Evolutionary conservation across 92 coral and sea anemone species (phyloP).

Genomic region (Phenganax subtilis): DNA sequence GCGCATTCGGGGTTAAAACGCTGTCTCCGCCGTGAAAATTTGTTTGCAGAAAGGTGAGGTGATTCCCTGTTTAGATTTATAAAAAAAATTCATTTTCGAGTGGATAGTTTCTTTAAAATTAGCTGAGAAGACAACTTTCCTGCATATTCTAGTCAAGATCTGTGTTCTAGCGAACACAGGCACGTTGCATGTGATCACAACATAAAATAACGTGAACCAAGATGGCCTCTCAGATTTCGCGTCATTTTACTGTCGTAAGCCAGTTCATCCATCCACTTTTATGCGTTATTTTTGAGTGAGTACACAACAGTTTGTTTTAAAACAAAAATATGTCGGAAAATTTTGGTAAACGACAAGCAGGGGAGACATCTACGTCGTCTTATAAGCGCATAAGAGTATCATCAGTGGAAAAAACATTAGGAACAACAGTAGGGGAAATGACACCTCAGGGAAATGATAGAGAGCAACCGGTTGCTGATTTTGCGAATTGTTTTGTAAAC

Average conservation of each 20-base stretch:
- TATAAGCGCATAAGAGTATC: not conserved
- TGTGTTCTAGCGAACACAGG: not conserved
- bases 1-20: not conserved
- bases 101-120: not conserved
- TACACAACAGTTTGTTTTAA: not conserved
- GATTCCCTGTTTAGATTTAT: not conserved
- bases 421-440: not conserved
- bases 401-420: not conserved
- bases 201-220: not conserved
- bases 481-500: not conserved
- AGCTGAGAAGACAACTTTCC: not conserved
- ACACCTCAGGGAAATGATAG: not conserved
- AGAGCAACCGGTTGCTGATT: conserved; percentile 1
- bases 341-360: conserved; percentile 3
- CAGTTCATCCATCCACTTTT: not conserved
- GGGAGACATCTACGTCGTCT: not conserved
- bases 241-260: not conserved
- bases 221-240: conserved; percentile 8
- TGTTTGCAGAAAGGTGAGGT: not conserved
- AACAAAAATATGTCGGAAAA: not conserved
- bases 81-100: not conserved
- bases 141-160: not conserved
- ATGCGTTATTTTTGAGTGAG: not conserved
- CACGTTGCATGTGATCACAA: not conserved
- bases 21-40: not conserved